Base-by-base conservation (phyloP, 1,140 invertebrate species). In the Pygmarrhopalites habei region DNA sequence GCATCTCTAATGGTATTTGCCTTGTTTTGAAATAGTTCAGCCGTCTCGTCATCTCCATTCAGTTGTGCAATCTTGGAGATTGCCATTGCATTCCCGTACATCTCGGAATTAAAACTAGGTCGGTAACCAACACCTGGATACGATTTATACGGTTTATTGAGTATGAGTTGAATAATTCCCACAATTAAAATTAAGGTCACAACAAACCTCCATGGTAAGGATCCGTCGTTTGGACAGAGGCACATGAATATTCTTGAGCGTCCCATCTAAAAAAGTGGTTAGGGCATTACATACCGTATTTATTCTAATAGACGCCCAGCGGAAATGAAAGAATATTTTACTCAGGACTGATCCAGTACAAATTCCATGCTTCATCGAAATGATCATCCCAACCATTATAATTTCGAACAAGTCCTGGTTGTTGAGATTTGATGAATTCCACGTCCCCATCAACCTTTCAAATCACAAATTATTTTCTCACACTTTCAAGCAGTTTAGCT, bases 31-130 rank as follows among this genome's bases (percentile, higher is more conserved):
- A 29, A 65, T 19, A 60, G 49, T n/a, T 30, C 19, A n/a, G n/a
- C 35, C 26, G 21, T 60, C 30, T 2, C 26, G 2, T n/a, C 14
- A 23, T 65, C 58, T 10, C 41, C 39, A 25, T 26, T 28, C 10
- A 65, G 2, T 25, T 19, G 25, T 10, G 63, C 63, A 23, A 65
- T 65, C 52, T 59, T 60, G 21, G 57, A 52, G 46, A 65, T 65
- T 2, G 63, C 63, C 17, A 60, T 26, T 1, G 63, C 63, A 55
- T 65, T 65, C 30, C 57, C 63, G 29, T 65, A 65, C 58, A 65
- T 58, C 49, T 65, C 63, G 14, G 63, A 52, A 39, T 65, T 65
- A 28, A 55, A 41, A 19, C 39, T 60, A 23, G 63, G 63, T 25
- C 63, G 60, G 30, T 65, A 65, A 15, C 63, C 63, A 2, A 65